Evolutionary conservation across 1,140 invertebrate species (phyloP).

Genomic region (Amyelois transitella): DNA sequence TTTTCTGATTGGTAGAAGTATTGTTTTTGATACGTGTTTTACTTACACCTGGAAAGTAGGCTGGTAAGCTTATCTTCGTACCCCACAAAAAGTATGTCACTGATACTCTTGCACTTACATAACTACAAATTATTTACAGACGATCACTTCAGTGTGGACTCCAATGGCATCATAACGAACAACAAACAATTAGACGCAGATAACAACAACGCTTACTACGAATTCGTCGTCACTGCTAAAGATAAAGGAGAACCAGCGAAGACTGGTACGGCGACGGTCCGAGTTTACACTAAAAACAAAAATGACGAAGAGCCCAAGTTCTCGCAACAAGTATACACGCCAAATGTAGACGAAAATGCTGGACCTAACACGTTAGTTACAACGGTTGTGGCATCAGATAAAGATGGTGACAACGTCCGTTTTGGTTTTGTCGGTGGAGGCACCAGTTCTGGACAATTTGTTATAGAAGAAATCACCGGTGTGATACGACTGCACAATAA

Average conservation of each 20-base stretch:
- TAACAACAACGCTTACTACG: constrained; percentile 97
- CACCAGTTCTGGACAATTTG: constrained; percentile 92
- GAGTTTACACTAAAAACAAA: constrained; percentile 96
- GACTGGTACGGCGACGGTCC: constrained; percentile 92
- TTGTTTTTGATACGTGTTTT: no score
- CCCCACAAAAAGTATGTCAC: no score
- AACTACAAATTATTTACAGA: constrained; percentile 76
- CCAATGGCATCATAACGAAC: constrained; percentile 92
- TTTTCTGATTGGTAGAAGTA: no score
- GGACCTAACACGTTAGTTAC: constrained; percentile 95
- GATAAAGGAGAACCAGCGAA: constrained; percentile 95
- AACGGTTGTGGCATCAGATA: constrained; percentile 95
- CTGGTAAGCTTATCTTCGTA: no score
- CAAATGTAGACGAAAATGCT: constrained; percentile 96
- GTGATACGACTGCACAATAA: constrained; percentile 92
- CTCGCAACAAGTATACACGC: constrained; percentile 96
- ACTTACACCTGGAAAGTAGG: no score
- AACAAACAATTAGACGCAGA: constrained; percentile 95
- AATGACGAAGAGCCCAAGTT: constrained; percentile 98
- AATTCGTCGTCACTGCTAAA: constrained; percentile 93
- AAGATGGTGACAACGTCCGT: constrained; percentile 95
- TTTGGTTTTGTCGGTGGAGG: constrained; percentile 95
- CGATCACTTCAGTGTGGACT: constrained; percentile 94
- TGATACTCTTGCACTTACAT: no score
- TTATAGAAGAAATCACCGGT: constrained; percentile 96